Evolutionary conservation across 2,113 vertebrate species (phyloP).

Genomic region (Antechinus flavipes): DNA sequence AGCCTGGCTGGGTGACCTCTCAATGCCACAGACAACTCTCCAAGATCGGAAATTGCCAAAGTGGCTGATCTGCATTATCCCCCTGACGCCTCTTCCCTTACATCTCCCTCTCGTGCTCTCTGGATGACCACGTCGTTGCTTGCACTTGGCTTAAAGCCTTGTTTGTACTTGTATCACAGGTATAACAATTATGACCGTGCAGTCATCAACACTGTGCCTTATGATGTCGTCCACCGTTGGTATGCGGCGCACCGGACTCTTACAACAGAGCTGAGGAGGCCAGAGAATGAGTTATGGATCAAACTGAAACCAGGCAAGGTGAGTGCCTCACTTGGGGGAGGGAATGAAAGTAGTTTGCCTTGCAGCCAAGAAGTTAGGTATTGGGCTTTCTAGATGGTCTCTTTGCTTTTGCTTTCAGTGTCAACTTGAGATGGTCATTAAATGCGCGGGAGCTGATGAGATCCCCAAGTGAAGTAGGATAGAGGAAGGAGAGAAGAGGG

Average conservation of each 20-base stretch:
- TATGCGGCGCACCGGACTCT: constrained; percentile 91
- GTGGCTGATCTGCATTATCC: neutral
- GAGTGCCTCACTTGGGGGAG: constrained; percentile 31
- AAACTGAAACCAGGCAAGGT: constrained; percentile 96
- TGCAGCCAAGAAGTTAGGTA: neutral
- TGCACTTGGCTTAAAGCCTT: neutral
- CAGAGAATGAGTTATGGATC: constrained; percentile 95
- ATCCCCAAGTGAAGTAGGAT: neutral
- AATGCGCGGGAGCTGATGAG: neutral
- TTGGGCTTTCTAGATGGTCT: neutral
- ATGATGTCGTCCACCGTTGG: constrained; percentile 90
- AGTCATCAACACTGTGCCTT: constrained; percentile 90
- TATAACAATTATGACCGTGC: constrained; percentile 97
- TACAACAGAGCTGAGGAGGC: constrained; percentile 89
- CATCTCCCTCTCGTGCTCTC: neutral
- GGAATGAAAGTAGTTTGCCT: constrained; percentile 25
- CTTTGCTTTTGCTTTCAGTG: neutral
- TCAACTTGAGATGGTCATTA: neutral
- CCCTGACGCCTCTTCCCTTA: neutral
- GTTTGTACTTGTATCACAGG: constrained; percentile 77
- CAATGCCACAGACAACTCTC: too few species aligned
- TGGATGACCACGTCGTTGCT: neutral
- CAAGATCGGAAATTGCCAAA: neutral
- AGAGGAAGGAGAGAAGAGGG: neutral
- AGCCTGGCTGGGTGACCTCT: neutral